Evolutionary conservation across 2,113 vertebrate species (phyloP).

Genomic region (Phaethon lepturus): DNA sequence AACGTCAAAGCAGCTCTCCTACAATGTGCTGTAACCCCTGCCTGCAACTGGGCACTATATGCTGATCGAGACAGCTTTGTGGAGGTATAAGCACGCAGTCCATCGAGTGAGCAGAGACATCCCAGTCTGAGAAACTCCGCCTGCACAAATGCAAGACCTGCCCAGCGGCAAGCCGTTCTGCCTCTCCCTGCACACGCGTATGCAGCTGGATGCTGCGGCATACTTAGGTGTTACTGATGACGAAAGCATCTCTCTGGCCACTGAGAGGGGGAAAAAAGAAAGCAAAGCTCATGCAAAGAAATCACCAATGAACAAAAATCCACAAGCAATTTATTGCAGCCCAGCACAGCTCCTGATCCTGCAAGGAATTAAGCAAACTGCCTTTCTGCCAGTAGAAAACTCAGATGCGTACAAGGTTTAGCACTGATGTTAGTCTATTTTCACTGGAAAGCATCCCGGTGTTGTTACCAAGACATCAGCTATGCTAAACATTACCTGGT

Average conservation of each 20-base stretch:
- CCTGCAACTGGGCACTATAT: neutral
- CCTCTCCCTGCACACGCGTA: neutral
- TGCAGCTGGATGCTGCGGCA: neutral
- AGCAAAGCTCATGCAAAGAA: neutral
- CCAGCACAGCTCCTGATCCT: neutral
- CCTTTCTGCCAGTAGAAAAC: neutral
- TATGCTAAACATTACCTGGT: neutral
- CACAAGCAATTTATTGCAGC: neutral
- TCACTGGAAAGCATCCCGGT: neutral
- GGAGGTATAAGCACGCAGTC: neutral
- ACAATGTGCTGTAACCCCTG: neutral
- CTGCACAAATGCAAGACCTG: neutral
- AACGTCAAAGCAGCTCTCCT: slow-evolving; percentile 1
- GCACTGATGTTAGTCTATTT: neutral
- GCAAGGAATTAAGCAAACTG: neutral
- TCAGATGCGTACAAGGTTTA: neutral
- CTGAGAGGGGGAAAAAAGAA: neutral
- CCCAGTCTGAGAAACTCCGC: neutral
- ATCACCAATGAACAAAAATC: neutral
- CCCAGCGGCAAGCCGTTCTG: neutral
- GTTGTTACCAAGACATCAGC: neutral
- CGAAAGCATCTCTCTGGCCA: neutral
- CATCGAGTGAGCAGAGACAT: neutral
- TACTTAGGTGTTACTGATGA: neutral
- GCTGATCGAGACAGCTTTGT: neutral